Evolutionary conservation across 2,113 vertebrate genomes (phyloP), one percentile per base, ranked within the genome.

Genomic region (Malurus elegans): DNA sequence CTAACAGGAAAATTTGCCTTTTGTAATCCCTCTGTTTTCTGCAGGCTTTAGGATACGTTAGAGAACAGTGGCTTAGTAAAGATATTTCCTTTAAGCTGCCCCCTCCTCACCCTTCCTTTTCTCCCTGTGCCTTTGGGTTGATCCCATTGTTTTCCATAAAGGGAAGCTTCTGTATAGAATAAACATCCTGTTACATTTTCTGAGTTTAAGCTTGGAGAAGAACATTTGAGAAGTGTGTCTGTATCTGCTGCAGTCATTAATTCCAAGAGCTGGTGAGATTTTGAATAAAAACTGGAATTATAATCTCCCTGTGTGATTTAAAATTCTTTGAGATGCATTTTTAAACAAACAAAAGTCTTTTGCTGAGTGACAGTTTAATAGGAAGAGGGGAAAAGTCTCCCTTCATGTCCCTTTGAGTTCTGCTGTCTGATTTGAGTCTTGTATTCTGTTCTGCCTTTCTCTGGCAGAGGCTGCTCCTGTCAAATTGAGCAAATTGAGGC

Each of bases 281-380:
- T n/a, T 58, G 32, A 56, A 66, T 84, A 66, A 95, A 93, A 67
- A 31, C 34, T 67, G 66, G 57, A 71, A 66, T 88, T 92, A 34
- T 2, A 67, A 23, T 67, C 53, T 79, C 32, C 29, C 18, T 48
- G 24, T 51, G 69, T 87, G 32, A 66, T 71, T 84, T 73, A 28
- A 15, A 79, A 45, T 62, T 86, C 42, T 79, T 74, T 28, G 48
- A 47, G 25, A 58, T 42, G 57, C 8, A 4, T 69, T 82, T 91
- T 74, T 58, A 50, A 88, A 45, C 48, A 23, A 57, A 32, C 19
- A 61, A 16, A 80, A 61, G 7, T 38, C 51, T 62, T 70, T 21
- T 64, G 53, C 58, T 67, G 67, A 11, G 14, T 76, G 50, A 6
- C 28, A 90, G 0, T 88, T 83, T 42, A 31, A 32, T 16, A 42